Evolutionary conservation across 64 coral and sea anemone species (phyloP).

Genomic region (Stichodactyla helianthus): DNA sequence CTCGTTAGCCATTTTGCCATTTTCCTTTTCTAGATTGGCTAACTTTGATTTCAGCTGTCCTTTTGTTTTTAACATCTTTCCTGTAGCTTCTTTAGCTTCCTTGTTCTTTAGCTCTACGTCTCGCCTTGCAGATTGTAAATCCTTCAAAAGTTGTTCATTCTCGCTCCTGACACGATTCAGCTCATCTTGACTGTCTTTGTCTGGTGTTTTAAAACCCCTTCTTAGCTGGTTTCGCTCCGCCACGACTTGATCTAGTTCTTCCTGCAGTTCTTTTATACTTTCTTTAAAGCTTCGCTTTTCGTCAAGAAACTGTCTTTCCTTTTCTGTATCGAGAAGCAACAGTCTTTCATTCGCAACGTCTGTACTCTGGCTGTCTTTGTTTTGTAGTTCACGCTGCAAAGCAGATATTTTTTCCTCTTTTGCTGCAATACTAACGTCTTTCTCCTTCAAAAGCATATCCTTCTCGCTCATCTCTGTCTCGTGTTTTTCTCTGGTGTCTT

Average conservation of each 20-base stretch:
- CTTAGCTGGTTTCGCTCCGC: conserved; percentile 29
- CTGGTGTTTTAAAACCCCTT: conserved; percentile 18
- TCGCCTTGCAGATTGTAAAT: conserved; percentile 22
- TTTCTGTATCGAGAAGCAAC: conserved; percentile 53
- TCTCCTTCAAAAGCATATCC: conserved; percentile 5
- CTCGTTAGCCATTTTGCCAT: conserved; percentile 57
- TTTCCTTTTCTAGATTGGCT: conserved; percentile 59
- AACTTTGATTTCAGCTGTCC: conserved; percentile 68
- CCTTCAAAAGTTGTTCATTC: conserved; percentile 28
- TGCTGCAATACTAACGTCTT: not conserved
- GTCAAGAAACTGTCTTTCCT: conserved; percentile 54
- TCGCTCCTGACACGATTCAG: conserved; percentile 33
- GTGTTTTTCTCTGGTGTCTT: conserved; percentile 31
- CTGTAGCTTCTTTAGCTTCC: conserved; percentile 46
- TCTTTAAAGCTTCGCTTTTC: conserved; percentile 56
- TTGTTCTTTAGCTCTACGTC: conserved; percentile 51
- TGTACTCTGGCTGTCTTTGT: conserved; percentile 34
- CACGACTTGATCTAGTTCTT: conserved; percentile 31
- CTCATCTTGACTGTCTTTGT: conserved; percentile 22
- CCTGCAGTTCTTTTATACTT: conserved; percentile 18
- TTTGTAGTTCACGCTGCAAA: conserved; percentile 31
- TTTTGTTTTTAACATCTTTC: conserved; percentile 63
- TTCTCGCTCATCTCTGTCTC: conserved; percentile 53
- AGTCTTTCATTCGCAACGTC: conserved; percentile 46
- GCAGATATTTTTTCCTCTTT: conserved; percentile 35